Evolutionary conservation across 2,888 invertebrate genomes (phyloP).

Genomic region (Conomelus anceps): DNA sequence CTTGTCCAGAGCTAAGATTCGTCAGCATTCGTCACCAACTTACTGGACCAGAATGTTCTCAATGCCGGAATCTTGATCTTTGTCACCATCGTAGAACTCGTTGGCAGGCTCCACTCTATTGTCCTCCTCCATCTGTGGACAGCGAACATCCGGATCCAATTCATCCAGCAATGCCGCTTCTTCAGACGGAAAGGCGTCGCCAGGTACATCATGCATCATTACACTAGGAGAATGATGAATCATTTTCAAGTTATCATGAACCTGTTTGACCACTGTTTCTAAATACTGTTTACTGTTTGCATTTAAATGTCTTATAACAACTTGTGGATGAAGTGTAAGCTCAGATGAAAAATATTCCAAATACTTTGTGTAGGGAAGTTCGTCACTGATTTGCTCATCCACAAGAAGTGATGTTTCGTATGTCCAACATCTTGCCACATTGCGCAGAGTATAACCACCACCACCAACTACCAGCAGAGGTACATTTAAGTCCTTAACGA

Average conservation of each 20-base stretch:
- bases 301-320: constrained; percentile 79
- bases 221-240: constrained; percentile 91
- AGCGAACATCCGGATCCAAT: constrained; percentile 72
- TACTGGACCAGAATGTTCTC: background rate
- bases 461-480: constrained; percentile 86
- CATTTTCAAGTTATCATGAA: constrained; percentile 89
- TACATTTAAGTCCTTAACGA: constrained; percentile 84
- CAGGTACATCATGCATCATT: constrained; percentile 94
- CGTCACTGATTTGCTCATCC: constrained; percentile 88
- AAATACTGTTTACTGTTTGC: constrained; percentile 93
- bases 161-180: constrained; percentile 59
- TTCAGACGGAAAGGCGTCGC: constrained; percentile 40
- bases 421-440: constrained; percentile 98
- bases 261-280: constrained; percentile 77
- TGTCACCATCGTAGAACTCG: constrained; percentile 86
- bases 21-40: background rate
- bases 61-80: constrained; percentile 69
- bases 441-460: constrained; percentile 75
- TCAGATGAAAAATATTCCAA: constrained; percentile 97
- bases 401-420: constrained; percentile 93
- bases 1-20: too few relatives aligned
- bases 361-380: constrained; percentile 93
- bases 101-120: constrained; percentile 75
- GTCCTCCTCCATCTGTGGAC: constrained; percentile 71
- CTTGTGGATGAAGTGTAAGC: constrained; percentile 90